Percentiles rank a stretch among this genome's conserved stretches.
Conservation (phyloP, 2,888 invertebrate species). For the Diaphora mendica region DNA sequence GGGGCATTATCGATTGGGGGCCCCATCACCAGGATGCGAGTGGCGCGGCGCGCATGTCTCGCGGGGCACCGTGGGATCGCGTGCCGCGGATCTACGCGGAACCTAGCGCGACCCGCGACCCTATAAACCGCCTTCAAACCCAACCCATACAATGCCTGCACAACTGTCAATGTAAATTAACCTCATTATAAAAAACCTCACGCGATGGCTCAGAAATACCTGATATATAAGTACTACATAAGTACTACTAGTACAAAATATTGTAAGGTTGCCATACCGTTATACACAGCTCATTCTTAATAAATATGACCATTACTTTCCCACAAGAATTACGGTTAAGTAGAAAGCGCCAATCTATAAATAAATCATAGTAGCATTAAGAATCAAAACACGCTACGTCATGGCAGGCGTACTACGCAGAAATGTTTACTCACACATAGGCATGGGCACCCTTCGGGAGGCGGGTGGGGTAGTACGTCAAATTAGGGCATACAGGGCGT, state of each 20-base stretch:
- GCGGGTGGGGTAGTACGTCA: constrained; percentile 73
- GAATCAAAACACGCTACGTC: constrained; percentile 55
- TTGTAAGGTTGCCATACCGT: constrained; percentile 43
- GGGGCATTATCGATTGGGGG: constrained; percentile 82
- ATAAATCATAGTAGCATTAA: constrained; percentile 54
- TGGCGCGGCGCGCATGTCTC: constrained; percentile 73
- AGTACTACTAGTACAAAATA: constrained; percentile 27
- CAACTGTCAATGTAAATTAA: constrained; percentile 44
- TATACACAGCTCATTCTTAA: constrained; percentile 30
- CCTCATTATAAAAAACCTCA: constrained; percentile 46
- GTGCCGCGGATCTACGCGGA: constrained; percentile 51
- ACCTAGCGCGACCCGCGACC: constrained; percentile 44
- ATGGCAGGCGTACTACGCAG: constrained; percentile 54
- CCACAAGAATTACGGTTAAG: constrained; percentile 39
- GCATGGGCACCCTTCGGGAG: constrained; percentile 56
- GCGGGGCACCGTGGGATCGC: constrained; percentile 47
- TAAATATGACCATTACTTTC: constrained; percentile 41
- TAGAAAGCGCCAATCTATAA: constrained; percentile 47
- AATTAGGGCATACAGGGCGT: constrained; percentile 86
- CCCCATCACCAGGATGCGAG: constrained; percentile 77
- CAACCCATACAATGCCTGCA: constrained; percentile 26
- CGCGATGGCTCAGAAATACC: constrained; percentile 37
- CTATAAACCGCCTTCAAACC: constrained; percentile 28
- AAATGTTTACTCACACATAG: constrained; percentile 67
- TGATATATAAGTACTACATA: constrained; percentile 37